Conservation (phyloP, 2,888 invertebrate species). For the Idaea dimidiata region DNA sequence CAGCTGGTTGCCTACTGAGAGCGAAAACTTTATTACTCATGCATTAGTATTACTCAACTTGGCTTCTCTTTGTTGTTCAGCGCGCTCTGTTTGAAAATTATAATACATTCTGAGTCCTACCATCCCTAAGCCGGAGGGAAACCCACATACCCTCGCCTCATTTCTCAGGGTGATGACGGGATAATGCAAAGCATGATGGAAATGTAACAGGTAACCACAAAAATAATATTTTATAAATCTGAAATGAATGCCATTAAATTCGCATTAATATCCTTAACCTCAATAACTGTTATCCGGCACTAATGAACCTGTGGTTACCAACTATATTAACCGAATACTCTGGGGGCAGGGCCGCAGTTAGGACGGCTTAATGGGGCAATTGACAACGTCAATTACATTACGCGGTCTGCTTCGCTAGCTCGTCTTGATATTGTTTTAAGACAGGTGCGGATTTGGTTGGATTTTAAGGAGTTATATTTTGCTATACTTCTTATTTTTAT, state of each 20-base stretch:
- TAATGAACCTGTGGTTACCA: conserved; percentile 16
- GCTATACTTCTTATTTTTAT: neutral
- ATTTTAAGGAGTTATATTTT: neutral
- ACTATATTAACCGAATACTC: conserved; percentile 12
- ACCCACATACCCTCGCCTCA: no score
- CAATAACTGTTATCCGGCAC: conserved; percentile 15
- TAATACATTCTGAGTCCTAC: no score
- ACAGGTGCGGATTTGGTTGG: neutral
- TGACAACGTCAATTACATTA: conserved; percentile 1
- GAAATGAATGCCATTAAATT: neutral
- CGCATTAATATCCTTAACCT: conserved; percentile 4
- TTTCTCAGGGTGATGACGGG: no score
- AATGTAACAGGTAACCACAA: no score
- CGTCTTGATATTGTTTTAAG: neutral
- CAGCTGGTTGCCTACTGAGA: no score
- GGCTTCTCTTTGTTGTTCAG: no score
- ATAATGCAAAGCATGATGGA: no score
- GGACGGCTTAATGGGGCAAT: conserved; percentile 1
- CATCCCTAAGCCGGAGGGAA: no score
- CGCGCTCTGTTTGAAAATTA: no score
- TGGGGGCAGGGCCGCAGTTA: conserved; percentile 5
- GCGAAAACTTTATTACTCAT: no score
- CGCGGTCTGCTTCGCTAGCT: neutral
- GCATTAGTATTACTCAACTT: no score
- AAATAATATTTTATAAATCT: neutral